phyloP scores from a whole-genome alignment of 2,797 vertebrate genomes.

The Vireo griseus region DNA sequence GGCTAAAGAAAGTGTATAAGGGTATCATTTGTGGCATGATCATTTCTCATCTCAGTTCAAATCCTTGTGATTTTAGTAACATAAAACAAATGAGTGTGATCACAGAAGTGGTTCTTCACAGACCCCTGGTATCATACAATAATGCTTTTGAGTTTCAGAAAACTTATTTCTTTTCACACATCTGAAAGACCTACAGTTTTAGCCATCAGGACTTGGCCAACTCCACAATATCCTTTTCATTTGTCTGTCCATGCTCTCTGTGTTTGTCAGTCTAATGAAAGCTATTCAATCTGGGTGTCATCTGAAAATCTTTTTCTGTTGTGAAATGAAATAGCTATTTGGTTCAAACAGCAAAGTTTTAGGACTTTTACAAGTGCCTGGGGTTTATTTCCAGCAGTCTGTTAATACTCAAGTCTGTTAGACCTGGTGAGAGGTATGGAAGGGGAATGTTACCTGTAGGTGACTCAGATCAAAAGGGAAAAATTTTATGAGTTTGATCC shows the following conservation, averaged over 20 bases:
- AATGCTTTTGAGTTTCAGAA: neutral
- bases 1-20: neutral
- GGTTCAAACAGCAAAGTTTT: neutral
- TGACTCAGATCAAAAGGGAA: neutral
- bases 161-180: neutral
- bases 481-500: neutral
- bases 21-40: neutral
- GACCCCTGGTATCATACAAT: neutral
- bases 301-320: neutral
- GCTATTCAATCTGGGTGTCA: neutral
- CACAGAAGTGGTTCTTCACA: neutral
- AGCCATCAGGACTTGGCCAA: neutral
- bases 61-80: neutral
- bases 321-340: neutral
- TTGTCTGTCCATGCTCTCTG: neutral
- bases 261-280: neutral
- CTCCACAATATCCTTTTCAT: neutral
- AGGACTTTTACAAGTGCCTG: neutral
- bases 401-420: neutral
- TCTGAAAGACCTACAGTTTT: neutral
- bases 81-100: neutral
- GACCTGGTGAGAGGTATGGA: neutral
- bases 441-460: neutral
- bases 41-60: neutral
- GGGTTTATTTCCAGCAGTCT: neutral